Percentiles rank a stretch among this genome's conserved stretches.
Conservation (phyloP, 2,797 vertebrate species). For the Rhodeus uyekii region DNA sequence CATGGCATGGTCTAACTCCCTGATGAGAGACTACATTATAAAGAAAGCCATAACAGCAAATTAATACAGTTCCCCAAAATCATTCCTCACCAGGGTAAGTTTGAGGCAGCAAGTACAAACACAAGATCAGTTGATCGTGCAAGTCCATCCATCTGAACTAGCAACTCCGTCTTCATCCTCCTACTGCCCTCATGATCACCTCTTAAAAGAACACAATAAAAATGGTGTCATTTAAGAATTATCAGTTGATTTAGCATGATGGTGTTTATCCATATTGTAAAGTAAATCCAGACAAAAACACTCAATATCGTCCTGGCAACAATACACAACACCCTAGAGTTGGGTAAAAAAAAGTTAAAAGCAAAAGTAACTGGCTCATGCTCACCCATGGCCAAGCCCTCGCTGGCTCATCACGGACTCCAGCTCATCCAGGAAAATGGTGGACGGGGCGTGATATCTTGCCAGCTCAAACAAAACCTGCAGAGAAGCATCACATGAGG, state of each 20-base stretch:
- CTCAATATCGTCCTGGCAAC: background rate
- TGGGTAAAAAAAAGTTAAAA: too few relatives aligned
- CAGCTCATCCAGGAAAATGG: conserved; percentile 96
- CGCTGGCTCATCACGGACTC: conserved; percentile 96
- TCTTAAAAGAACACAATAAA: conserved; percentile 63
- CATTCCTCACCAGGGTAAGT: conserved; percentile 77
- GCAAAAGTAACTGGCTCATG: too few relatives aligned
- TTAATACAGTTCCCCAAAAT: background rate
- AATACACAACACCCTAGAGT: background rate
- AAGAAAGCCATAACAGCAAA: background rate
- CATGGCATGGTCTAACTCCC: conserved; percentile 95
- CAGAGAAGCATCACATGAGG: conserved; percentile 7
- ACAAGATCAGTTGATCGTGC: conserved; percentile 91
- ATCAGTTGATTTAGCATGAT: background rate
- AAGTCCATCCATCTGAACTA: conserved; percentile 97
- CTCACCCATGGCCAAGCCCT: conserved; percentile 81
- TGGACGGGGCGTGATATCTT: conserved; percentile 93
- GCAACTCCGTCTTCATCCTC: conserved; percentile 93
- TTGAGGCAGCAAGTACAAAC: conserved; percentile 95
- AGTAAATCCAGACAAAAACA: background rate
- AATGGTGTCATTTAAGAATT: background rate
- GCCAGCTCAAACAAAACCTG: conserved; percentile 96
- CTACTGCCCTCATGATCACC: conserved; percentile 92
- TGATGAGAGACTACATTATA: conserved; percentile 58
- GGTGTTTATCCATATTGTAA: background rate